Evolutionary conservation across 2,888 invertebrate species (phyloP), one percentile per base, ranked within the genome.

Genomic region (Microplitis deprimator): DNA sequence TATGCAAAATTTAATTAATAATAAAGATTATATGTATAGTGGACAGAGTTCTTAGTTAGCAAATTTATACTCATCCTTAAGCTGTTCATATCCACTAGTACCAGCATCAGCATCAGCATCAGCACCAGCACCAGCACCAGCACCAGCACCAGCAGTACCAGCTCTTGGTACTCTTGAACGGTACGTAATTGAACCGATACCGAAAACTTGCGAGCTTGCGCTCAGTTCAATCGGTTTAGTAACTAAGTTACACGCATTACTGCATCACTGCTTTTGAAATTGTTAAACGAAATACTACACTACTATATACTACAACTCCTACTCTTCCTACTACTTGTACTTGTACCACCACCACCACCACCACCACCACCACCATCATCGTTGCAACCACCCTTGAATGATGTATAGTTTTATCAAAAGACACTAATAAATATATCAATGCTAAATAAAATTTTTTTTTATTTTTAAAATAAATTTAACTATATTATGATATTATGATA

Each of bases 1-100:
- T 84, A 82, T 83, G 85, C 83, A 84, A 85, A 86, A 88, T 87
- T 88, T 88, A 89, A 89, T 89, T 89, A 88, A 88, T 89, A 88
- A 88, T 87, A 50, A 50, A 50, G 50, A 29, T 29, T 29, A 29
- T 29, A 50, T 13, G 50, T 50, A 50, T 50, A 50, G 13, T 13
- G 50, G 13, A 79, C 82, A 81, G 83, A 84, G 83, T 85, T 85
- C 86, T 86, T 86, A 85, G 85, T 83, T 84, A 83, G 86, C 85
- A 85, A 82, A 86, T 85, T 85, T 80, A 79, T 75, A 61, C 70
- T 50, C 50, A 50, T 50, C 50, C 50, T 50, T 50, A 50, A 50
- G 50, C 50, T 50, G 50, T 13, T 50, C 50, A 50, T 50, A 50
- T 20, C 64, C 64, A 64, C 62, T 62, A 64, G 64, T 64, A 73